phyloP scores from a whole-genome alignment of 2,797 vertebrate genomes.

The Mormyrus proboscirostris region DNA sequence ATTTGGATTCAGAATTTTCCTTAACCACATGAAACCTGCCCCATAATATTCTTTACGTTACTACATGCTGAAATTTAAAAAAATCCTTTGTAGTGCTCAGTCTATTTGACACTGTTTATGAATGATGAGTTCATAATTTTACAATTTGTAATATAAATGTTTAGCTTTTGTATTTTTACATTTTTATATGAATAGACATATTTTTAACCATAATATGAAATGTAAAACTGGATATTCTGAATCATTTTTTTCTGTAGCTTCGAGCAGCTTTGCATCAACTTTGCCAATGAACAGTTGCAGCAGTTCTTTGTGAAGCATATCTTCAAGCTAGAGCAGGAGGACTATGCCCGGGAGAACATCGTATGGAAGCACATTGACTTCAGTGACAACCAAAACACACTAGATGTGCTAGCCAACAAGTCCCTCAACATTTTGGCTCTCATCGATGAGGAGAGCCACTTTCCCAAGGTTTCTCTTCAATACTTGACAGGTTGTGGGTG shows the following conservation, averaged over 20 bases:
- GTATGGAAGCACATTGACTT: conserved; percentile 75
- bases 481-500: not conserved
- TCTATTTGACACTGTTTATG: not conserved
- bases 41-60: not conserved
- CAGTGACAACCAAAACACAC: conserved; percentile 70
- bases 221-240: not conserved
- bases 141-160: not conserved
- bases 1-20: not conserved
- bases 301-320: conserved; percentile 87
- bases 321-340: conserved; percentile 86
- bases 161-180: not conserved
- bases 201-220: not conserved
- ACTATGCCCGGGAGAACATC: conserved; percentile 75
- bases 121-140: not conserved
- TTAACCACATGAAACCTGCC: not conserved
- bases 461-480: conserved; percentile 71
- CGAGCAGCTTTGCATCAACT: conserved; percentile 94
- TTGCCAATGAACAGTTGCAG: conserved; percentile 91
- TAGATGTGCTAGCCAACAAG: conserved; percentile 74
- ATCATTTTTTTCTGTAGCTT: conserved; percentile 62
- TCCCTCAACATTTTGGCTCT: conserved; percentile 80
- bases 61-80: not conserved
- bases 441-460: conserved; percentile 83
- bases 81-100: not conserved
- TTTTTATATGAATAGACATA: not conserved